Evolutionary conservation across 2,888 invertebrate genomes (phyloP).

Genomic region (Leptura quadrifasciata): DNA sequence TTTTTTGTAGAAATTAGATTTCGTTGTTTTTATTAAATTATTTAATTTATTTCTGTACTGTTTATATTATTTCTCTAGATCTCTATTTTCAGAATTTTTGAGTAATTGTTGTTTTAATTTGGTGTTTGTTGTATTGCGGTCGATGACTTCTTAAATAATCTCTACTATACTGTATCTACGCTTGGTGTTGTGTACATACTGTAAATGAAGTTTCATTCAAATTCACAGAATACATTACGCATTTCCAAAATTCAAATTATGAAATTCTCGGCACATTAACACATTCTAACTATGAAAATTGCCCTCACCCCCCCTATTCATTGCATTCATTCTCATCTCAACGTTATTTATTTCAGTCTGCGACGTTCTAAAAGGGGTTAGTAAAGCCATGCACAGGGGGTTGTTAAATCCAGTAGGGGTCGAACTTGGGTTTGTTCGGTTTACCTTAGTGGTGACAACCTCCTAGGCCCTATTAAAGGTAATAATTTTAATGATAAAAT

Average conservation of each 20-base stretch:
- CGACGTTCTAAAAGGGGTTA: constrained; percentile 39
- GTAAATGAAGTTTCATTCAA: too few species aligned
- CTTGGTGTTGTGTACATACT: too few species aligned
- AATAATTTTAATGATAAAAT: constrained; percentile 51
- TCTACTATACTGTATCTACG: too few species aligned
- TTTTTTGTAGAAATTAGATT: too few species aligned
- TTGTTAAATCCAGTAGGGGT: constrained; percentile 59
- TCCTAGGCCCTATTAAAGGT: constrained; percentile 46
- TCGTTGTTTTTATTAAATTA: too few species aligned
- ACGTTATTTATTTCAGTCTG: constrained; percentile 52
- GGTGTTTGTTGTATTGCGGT: too few species aligned
- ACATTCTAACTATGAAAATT: constrained; percentile 53
- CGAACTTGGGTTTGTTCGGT: constrained; percentile 62
- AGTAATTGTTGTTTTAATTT: too few species aligned
- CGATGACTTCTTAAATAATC: too few species aligned
- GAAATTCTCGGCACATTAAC: constrained; percentile 42
- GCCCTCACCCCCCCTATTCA: constrained; percentile 51
- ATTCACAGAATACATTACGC: too few species aligned
- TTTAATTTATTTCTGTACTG: too few species aligned
- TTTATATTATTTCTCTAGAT: too few species aligned
- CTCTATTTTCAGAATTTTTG: too few species aligned
- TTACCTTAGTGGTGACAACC: constrained; percentile 62
- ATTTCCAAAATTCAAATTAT: constrained; percentile 25
- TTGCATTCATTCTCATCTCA: constrained; percentile 52
- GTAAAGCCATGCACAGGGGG: constrained; percentile 54